These are phyloP conservation scores for Tiliacea aurago DNA, from an alignment of 2,888 invertebrate genomes.

Conservation along the genomic window DNA sequence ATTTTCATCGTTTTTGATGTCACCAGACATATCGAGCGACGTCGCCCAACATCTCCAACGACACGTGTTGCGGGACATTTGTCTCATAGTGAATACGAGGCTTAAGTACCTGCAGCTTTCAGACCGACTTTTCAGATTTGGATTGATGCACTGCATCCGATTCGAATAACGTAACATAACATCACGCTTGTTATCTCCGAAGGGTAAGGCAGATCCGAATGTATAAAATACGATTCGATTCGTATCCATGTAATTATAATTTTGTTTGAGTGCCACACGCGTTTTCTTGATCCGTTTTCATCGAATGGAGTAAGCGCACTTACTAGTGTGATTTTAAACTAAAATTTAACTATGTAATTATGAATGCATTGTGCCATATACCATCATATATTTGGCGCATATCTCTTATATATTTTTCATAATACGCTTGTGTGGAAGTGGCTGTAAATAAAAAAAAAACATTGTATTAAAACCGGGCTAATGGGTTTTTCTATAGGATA, in stretches of 20 bases:
- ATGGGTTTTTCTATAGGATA: neutral
- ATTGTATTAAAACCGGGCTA: neutral
- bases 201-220: neutral
- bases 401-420: slow-evolving; percentile 3
- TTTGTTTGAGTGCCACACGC: too few relatives aligned
- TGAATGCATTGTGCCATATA: slow-evolving; percentile 1
- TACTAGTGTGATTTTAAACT: neutral
- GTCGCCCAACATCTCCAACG: neutral
- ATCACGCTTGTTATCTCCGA: neutral
- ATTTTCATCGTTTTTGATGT: neutral
- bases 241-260: too few relatives aligned
- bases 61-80: neutral
- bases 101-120: too few relatives aligned
- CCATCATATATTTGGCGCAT: slow-evolving; percentile 10
- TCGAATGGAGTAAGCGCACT: too few relatives aligned
- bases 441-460: slow-evolving; percentile 13
- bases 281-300: too few relatives aligned
- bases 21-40: neutral
- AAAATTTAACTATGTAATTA: neutral
- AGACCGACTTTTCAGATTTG: neutral
- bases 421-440: slow-evolving; percentile 1
- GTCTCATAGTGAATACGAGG: neutral
- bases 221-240: neutral
- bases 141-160: neutral
- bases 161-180: neutral